Base-by-base conservation (phyloP, 2,113 vertebrate species). In the Pachyramphus minor region DNA sequence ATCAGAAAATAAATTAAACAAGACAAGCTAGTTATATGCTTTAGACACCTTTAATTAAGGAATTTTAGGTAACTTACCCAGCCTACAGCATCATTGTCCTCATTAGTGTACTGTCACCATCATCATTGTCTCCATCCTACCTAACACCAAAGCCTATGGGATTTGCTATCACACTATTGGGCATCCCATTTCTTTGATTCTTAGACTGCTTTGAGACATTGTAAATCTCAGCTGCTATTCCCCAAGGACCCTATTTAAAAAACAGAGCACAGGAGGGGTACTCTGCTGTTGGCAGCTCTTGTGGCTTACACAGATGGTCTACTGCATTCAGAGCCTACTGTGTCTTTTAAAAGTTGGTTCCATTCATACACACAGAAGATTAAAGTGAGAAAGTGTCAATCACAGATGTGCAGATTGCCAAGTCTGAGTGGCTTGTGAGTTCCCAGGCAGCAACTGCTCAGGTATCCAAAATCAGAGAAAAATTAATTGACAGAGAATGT, bases 281-380 rank as follows among this genome's bases (percentile, higher is more conserved):
- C 58, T 82, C 77, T 84, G 84, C 55, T 95, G 89, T 86, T 95
- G 96, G 90, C 96, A 96, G 93, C 78, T 93, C 85, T 94, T 6
- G 9, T 80, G 52, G 50, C 63, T 94, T 74, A 85, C 91, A 93
- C 96, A 97, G 93, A 96, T 96, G 94, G 93, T 93, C 87, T 90
- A 88, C 72, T 63, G 50, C 24, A 1, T 72, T 90, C 75, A 74
- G 84, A 95, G 55, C 63, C 90, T 60, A 94, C 52, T 59, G 79
- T 12, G 27, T 89, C 79, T 95, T 92, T 95, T 80, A 86, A 95
- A 94, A 77, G 63, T 88, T 91, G 92, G 45, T 90, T 91, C 95
- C 56, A 56, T 93, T 95, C 30, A 79, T 96, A 68, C 67, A 66
- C 52, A 31, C 27, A 52, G 68, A 93, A 96, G 88, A 96, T 96